phyloP scores from a whole-genome alignment of 2,113 vertebrate species.

The Agelaius phoeniceus region DNA sequence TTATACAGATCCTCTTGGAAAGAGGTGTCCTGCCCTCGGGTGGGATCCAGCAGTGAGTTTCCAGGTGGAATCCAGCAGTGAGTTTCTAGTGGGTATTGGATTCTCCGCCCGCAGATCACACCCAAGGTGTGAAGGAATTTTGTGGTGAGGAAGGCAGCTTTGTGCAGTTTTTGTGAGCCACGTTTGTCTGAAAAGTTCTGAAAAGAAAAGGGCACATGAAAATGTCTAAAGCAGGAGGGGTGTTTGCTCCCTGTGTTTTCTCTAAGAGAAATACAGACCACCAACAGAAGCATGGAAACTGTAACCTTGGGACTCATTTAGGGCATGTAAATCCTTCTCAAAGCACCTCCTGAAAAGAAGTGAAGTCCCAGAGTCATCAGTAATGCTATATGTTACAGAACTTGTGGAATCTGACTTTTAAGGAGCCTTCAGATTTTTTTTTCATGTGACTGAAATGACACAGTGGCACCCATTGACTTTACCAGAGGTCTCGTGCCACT shows the following conservation, averaged over 20 bases:
- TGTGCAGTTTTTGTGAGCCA: neutral
- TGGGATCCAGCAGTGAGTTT: neutral
- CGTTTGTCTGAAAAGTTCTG: neutral
- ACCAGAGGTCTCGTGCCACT: fast-evolving
- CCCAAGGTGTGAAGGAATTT: neutral
- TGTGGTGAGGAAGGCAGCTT: neutral
- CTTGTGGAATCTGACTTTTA: neutral
- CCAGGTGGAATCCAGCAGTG: neutral
- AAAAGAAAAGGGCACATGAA: neutral
- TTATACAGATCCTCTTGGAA: neutral
- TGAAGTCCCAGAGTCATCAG: neutral
- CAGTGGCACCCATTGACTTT: neutral
- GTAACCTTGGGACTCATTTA: neutral
- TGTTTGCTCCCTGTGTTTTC: neutral
- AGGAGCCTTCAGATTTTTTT: neutral
- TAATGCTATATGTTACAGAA: neutral
- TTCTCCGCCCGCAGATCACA: fast-evolving
- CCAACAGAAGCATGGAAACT: neutral
- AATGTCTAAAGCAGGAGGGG: neutral
- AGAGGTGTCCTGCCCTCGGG: neutral
- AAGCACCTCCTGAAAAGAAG: neutral
- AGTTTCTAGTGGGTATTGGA: neutral
- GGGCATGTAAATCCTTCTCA: neutral
- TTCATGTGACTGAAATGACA: neutral
- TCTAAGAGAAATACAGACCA: neutral